phyloP scores from a whole-genome alignment of 2,888 invertebrate species.

The Tetragonisca angustula region DNA sequence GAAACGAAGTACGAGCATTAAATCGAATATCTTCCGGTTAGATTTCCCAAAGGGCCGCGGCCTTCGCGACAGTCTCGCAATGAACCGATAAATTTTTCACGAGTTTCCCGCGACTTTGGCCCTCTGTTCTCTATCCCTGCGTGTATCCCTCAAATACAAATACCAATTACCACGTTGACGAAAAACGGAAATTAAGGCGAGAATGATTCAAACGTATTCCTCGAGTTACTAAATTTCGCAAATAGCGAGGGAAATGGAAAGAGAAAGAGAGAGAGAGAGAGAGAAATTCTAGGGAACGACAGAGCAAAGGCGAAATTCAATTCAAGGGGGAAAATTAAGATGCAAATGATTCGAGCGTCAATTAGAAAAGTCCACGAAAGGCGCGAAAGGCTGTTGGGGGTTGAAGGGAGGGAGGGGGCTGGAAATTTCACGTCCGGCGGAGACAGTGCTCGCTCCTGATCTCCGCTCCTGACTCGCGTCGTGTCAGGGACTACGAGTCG shows the following conservation, averaged over 20 bases:
- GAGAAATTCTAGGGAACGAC: neutral
- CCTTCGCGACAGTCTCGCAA: neutral
- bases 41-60: slow-evolving; percentile 34
- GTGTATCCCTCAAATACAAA: neutral
- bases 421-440: slow-evolving; percentile 28
- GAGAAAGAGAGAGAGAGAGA: neutral
- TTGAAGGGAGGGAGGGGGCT: neutral
- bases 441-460: slow-evolving; percentile 50
- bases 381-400: neutral
- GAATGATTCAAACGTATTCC: neutral
- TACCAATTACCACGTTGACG: neutral
- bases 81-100: slow-evolving; percentile 38
- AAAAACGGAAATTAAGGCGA: too few species aligned
- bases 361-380: neutral
- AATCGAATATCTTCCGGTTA: slow-evolving; percentile 39
- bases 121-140: neutral
- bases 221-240: neutral
- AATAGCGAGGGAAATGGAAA: neutral
- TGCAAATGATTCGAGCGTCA: neutral
- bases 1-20: slow-evolving; percentile 43
- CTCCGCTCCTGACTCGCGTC: slow-evolving; percentile 45
- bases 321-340: neutral
- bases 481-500: slow-evolving; percentile 53
- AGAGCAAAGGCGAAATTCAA: neutral
- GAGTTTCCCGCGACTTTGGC: neutral